Base-by-base conservation (phyloP, 35 echinoderm and acorn worm species). In the Heliocidaris erythrogramma region DNA sequence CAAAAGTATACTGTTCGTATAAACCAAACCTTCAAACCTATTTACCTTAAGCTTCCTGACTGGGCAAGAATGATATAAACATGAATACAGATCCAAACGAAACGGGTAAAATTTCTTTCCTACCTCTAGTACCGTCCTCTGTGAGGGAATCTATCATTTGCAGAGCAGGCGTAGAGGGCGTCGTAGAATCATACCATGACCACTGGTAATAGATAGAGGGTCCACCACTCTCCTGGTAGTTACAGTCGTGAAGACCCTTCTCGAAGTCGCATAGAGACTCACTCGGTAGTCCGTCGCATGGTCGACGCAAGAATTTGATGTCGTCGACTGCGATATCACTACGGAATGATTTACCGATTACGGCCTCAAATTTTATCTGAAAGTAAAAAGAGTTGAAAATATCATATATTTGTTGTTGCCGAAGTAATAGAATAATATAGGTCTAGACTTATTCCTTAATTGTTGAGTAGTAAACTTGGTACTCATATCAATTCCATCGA, bases 251-350 rank as follows among this genome's bases (percentile, higher is more conserved):
- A 6, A 92, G 47, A 24, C 91, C 94, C 85, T 86, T 93, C 32
- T 96, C 95, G 48, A 96, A 97, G 49, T 86, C 47, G 32, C 94
- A 94, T 9, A 86, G 69, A 30, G 95, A 88, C 24, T 94, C 93
- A 11, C 29, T 94, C 13, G 95, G 85, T 29, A 94, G 94, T 48
- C 96, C 96, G 5, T 85, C 90, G 65, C 97, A 98, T 4, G 97
- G 97, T 84, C 94, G 52, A 61, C 95, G 95, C 1, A 96, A 13
- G 30, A 97, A 92, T 59, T 11, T 50, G 29, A 99, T 97, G 90
- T 99, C 98, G 93, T 99, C 98, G 32, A 99, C 85, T 30, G 98
- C 98, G 78, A 99, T 97, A 85, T 99, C 98, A 42, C 97, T 96
- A 18, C 49, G 48, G 11, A 90, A 94, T 9, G 94, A 85, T 6